Evolutionary conservation across 2,113 vertebrate species (phyloP).

Genomic region (Piaya cayana): DNA sequence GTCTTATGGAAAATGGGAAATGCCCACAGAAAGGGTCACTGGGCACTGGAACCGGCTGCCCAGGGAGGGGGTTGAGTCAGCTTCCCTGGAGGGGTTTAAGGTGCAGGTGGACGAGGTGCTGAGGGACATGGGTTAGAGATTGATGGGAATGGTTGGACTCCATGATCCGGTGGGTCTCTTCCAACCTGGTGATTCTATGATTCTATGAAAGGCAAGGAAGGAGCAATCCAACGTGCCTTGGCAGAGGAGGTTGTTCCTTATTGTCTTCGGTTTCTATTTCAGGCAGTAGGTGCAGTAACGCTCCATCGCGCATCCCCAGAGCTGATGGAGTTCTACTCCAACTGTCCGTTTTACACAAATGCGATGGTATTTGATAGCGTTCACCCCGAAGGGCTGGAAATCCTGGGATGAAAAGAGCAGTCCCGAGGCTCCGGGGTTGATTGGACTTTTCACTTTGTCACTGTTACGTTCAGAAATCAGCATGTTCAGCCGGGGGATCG

Average conservation of each 20-base stretch:
- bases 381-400: background rate
- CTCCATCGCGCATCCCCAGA: background rate
- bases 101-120: too few relatives aligned
- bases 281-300: background rate
- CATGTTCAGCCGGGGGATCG: background rate
- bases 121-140: too few relatives aligned
- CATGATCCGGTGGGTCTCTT: too few relatives aligned
- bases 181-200: too few relatives aligned
- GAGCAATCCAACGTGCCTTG: too few relatives aligned
- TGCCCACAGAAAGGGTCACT: too few relatives aligned
- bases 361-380: background rate
- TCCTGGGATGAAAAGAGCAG: background rate
- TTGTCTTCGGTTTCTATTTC: background rate
- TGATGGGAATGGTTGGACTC: too few relatives aligned
- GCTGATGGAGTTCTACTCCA: background rate
- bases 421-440: background rate
- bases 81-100: too few relatives aligned
- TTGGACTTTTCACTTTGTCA: background rate
- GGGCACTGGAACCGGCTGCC: too few relatives aligned
- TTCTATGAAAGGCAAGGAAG: too few relatives aligned
- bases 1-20: background rate
- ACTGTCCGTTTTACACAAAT: background rate
- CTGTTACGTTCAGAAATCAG: fast-evolving
- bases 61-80: too few relatives aligned
- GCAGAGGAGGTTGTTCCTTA: background rate